These are phyloP conservation scores for Lysiphlebus fabarum DNA, from an alignment of 1,140 invertebrate genomes.

Conservation along the genomic window DNA sequence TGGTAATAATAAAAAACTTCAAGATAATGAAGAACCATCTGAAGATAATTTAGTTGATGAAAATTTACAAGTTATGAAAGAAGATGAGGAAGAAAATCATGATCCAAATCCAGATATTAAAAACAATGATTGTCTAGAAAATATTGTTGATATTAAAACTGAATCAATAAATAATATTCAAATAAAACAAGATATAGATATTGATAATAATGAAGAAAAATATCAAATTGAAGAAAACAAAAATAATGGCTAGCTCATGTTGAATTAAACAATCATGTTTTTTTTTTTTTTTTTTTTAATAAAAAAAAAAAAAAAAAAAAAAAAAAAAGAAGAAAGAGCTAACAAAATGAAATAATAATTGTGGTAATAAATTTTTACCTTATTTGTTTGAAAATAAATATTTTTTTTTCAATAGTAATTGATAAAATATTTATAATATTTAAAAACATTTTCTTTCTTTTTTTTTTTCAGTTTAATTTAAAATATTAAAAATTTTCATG, in stretches of 20 bases:
- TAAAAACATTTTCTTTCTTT: too few relatives aligned
- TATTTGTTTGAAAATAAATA: too few relatives aligned
- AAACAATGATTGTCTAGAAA: constrained; percentile 20
- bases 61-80: constrained; percentile 33
- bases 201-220: constrained; percentile 32
- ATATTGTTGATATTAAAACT: constrained; percentile 26
- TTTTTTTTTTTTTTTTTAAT: constrained; percentile 32
- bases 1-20: constrained; percentile 40
- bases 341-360: too few relatives aligned
- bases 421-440: too few relatives aligned
- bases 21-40: constrained; percentile 35
- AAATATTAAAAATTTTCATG: too few relatives aligned
- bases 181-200: constrained; percentile 29
- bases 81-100: constrained; percentile 46
- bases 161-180: constrained; percentile 10
- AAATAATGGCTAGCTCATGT: constrained; percentile 43
- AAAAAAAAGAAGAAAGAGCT: too few relatives aligned
- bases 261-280: background rate
- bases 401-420: too few relatives aligned
- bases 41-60: constrained; percentile 26
- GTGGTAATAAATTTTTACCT: too few relatives aligned
- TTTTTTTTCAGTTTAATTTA: too few relatives aligned
- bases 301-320: constrained; percentile 37
- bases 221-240: constrained; percentile 34
- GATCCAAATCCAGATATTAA: constrained; percentile 53